phyloP scores from a whole-genome alignment of 2,888 invertebrate species.

The Diplolepis rosae region DNA sequence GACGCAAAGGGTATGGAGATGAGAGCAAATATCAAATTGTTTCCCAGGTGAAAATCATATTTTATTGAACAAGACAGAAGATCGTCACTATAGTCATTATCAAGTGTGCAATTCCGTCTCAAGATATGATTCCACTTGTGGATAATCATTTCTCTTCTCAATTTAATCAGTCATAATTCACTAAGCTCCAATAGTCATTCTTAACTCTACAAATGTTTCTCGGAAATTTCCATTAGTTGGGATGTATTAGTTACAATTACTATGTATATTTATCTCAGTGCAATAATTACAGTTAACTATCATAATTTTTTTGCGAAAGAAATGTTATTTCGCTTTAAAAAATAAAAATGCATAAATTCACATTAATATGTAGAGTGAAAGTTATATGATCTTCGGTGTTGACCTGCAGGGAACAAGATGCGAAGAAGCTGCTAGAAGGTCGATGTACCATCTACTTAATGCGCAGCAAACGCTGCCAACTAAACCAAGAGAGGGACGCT shows the following conservation, averaged over 20 bases:
- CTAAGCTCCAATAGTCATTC: too few relatives aligned
- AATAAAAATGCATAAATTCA: neutral
- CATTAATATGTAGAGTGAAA: slow-evolving; percentile 6
- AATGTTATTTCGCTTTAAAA: neutral
- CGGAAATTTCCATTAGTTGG: too few relatives aligned
- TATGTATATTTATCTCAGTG: too few relatives aligned
- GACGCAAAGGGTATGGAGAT: slow-evolving; percentile 14
- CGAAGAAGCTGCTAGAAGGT: slow-evolving; percentile 15
- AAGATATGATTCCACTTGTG: neutral
- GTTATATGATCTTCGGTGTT: neutral
- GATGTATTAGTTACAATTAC: too few relatives aligned
- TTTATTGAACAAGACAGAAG: slow-evolving; percentile 2
- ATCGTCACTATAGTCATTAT: neutral
- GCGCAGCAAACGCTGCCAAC: slow-evolving; percentile 23
- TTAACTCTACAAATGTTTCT: too few relatives aligned
- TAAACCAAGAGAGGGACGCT: slow-evolving; percentile 9
- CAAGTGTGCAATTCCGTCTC: neutral
- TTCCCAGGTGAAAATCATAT: neutral
- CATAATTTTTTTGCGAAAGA: too few relatives aligned
- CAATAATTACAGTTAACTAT: too few relatives aligned
- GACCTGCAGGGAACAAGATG: slow-evolving; percentile 25
- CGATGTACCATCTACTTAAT: slow-evolving; percentile 29
- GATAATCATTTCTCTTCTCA: too few relatives aligned
- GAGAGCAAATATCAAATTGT: neutral
- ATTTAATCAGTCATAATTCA: too few relatives aligned